Base-by-base conservation (phyloP, 2,888 invertebrate genomes). In the Unio pictorum region DNA sequence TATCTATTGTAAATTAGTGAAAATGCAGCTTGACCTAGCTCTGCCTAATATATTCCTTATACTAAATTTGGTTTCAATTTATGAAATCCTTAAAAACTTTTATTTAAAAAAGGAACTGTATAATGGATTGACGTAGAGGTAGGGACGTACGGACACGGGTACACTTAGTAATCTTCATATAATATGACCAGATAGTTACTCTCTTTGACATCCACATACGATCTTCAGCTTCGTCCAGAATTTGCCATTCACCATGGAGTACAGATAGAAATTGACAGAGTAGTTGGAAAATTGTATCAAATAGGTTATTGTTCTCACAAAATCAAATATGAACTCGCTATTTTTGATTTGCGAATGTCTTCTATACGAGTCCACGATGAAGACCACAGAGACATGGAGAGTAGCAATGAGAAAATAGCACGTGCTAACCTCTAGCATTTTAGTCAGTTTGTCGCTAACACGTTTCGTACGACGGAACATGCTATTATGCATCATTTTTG, bases 241-340 rank as follows among this genome's bases (percentile, higher is more conserved):
- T 26, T 72, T 66, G 55, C 74, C 68, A 60, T 81, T 81, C 20
- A 71, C 74, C 0, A 77, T 75, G 18, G 79, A 77, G 64, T 82
- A 82, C n/a, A 80, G 64, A 55, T 79, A 82, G 67, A 82, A 82
- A 67, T 82, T 82, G 28, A 78, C 63, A 60, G 77, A 69, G 61
- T 75, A 82, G 64, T 79, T 78, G 6, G 82, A 74, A 66, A 73
- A 79, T 56, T 78, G 74, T 20, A 79, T 57, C 15, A 82, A 55
- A 55, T 80, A 80, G 5, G 67, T 68, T 1, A 78, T 68, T 15
- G 75, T 76, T 73, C 75, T 75, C 1, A 71, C 74, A 3, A 80
- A 62, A n/a, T 80, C 78, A 64, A 80, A 68, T 55, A 67, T 58
- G 6, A 73, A 70, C 7, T 63, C 71, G 18, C 61, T 61, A 0